Evolutionary conservation across 2,888 invertebrate genomes (phyloP).

Genomic region (Antheraea assamensis): DNA sequence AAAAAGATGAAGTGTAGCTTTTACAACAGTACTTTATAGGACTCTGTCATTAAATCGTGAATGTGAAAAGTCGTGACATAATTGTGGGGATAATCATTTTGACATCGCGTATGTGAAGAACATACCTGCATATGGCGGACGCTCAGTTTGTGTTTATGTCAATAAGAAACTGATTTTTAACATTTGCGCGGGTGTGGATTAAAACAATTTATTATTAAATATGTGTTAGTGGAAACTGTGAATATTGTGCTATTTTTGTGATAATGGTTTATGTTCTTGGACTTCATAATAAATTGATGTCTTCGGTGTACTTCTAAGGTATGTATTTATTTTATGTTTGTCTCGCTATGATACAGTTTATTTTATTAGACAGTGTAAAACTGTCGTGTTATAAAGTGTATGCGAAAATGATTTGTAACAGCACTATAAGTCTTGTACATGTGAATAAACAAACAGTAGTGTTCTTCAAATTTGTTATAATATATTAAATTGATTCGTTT

Average conservation of each 20-base stretch:
- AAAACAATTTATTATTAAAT: constrained; percentile 63
- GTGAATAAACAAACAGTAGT: not conserved
- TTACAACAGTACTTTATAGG: not conserved
- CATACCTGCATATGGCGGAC: constrained; percentile 81
- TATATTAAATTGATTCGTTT: constrained; percentile 32
- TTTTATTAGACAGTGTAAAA: not conserved
- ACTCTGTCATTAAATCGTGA: constrained; percentile 2
- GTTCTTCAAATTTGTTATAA: constrained; percentile 16
- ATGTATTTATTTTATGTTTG: constrained; percentile 75
- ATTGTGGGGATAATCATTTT: constrained; percentile 19
- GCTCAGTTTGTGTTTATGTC: constrained; percentile 82
- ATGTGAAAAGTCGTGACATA: constrained; percentile 15
- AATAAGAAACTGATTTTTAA: constrained; percentile 79
- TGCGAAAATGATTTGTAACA: not conserved
- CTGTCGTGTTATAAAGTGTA: not conserved
- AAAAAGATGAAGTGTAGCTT: not conserved
- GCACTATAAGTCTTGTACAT: not conserved
- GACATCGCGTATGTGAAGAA: constrained; percentile 56
- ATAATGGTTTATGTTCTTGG: constrained; percentile 74
- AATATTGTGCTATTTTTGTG: constrained; percentile 72
- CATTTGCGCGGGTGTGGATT: constrained; percentile 80
- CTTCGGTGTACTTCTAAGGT: constrained; percentile 73
- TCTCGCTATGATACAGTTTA: constrained; percentile 27
- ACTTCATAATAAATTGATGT: constrained; percentile 69
- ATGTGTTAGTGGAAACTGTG: constrained; percentile 75